Evolutionary conservation across 2,797 vertebrate genomes (phyloP).

Genomic region (Sebastiscus tertius): DNA sequence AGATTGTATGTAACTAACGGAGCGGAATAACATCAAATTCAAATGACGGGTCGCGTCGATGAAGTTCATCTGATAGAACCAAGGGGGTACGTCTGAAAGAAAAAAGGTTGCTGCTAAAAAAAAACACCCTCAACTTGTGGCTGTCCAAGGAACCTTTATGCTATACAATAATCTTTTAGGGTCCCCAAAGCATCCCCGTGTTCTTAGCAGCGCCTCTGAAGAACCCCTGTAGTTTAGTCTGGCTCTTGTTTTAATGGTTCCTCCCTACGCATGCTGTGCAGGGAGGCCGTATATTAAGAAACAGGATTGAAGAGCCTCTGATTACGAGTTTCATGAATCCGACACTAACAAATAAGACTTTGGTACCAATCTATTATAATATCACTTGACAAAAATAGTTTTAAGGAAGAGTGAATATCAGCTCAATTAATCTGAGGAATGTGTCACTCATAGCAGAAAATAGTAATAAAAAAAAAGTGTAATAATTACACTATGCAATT

Average conservation of each 20-base stretch:
- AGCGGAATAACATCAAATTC: background rate
- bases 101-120: background rate
- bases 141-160: background rate
- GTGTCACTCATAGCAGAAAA: background rate
- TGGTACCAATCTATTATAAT: background rate
- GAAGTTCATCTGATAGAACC: background rate
- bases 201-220: background rate
- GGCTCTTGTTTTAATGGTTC: background rate
- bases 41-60: too few species aligned
- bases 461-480: background rate
- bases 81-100: background rate
- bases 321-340: background rate
- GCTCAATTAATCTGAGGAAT: background rate
- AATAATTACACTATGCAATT: background rate
- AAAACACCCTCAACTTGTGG: background rate
- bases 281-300: background rate
- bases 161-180: background rate
- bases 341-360: background rate
- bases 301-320: background rate
- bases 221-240: conserved; percentile 7
- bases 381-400: background rate
- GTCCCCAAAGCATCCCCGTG: background rate
- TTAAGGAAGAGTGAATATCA: background rate
- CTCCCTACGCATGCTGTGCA: background rate
- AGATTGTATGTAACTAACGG: too few species aligned